Percentiles rank a stretch among this genome's conserved stretches.
These are phyloP conservation scores for Thymelicus sylvestris DNA, from an alignment of 2,888 invertebrate genomes.

Conservation along the genomic window DNA sequence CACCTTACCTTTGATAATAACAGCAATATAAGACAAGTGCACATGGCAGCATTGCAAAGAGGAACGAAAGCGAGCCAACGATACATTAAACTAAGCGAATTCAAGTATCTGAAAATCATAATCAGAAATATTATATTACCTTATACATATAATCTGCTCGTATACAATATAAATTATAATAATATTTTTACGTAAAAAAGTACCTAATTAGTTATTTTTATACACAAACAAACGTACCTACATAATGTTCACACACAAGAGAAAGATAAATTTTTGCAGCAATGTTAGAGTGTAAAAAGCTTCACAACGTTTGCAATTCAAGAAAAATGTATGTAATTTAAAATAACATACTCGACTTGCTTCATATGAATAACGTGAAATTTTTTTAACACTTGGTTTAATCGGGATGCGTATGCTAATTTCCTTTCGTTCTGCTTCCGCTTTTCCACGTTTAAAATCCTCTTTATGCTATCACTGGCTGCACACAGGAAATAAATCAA, in stretches of 20 bases:
- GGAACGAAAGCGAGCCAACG: constrained; percentile 64
- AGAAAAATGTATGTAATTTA: background rate
- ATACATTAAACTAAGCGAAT: constrained; percentile 55
- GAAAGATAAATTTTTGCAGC: too few species aligned
- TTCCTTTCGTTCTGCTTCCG: constrained; percentile 44
- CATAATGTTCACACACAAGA: too few species aligned
- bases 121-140: background rate
- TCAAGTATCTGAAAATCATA: constrained; percentile 53
- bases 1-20: constrained; percentile 58
- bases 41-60: constrained; percentile 51
- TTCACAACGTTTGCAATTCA: too few species aligned
- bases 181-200: too few species aligned
- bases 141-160: too few species aligned
- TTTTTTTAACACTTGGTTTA: constrained; percentile 53
- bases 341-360: constrained; percentile 56
- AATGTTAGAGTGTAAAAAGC: too few species aligned
- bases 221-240: too few species aligned
- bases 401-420: constrained; percentile 50
- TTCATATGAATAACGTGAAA: constrained; percentile 60
- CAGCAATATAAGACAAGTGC: constrained; percentile 58
- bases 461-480: constrained; percentile 54
- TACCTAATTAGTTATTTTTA: too few species aligned
- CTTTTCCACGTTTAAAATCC: constrained; percentile 48
- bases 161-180: too few species aligned
- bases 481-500: constrained; percentile 57